Conservation (phyloP, 2,113 vertebrate genomes). For the Isurus oxyrinchus region DNA sequence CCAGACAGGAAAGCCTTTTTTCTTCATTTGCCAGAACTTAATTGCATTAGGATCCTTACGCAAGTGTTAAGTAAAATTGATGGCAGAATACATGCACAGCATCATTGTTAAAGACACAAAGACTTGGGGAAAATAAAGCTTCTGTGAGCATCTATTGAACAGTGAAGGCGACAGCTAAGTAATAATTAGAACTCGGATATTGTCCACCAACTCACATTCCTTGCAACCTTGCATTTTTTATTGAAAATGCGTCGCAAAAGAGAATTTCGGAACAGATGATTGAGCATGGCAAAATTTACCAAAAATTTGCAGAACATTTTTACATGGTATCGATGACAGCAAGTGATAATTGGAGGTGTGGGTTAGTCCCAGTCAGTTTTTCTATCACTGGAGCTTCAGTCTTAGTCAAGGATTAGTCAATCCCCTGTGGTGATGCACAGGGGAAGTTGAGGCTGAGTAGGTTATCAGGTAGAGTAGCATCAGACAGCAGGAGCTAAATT, state of each 20-base stretch:
- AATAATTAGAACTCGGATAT: neutral
- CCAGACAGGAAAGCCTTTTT: neutral
- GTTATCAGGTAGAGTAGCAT: neutral
- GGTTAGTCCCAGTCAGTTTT: neutral
- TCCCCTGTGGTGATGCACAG: neutral
- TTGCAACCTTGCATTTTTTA: neutral
- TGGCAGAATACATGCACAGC: too few relatives aligned
- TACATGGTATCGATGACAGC: neutral
- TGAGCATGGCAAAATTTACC: neutral
- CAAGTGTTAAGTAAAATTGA: too few relatives aligned
- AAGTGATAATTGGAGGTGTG: neutral
- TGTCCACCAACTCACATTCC: neutral
- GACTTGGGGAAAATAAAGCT: too few relatives aligned
- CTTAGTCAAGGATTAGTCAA: neutral
- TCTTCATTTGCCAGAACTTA: neutral
- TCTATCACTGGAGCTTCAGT: neutral
- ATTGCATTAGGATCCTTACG: too few relatives aligned
- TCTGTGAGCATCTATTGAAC: neutral
- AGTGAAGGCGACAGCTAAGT: neutral
- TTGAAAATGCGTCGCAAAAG: neutral
- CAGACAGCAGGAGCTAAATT: neutral
- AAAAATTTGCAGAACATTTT: neutral
- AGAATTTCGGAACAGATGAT: neutral
- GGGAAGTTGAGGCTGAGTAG: neutral
- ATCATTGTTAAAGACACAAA: too few relatives aligned